phyloP scores from a whole-genome alignment of 2,888 invertebrate genomes.

The Melinaea menophilus region DNA sequence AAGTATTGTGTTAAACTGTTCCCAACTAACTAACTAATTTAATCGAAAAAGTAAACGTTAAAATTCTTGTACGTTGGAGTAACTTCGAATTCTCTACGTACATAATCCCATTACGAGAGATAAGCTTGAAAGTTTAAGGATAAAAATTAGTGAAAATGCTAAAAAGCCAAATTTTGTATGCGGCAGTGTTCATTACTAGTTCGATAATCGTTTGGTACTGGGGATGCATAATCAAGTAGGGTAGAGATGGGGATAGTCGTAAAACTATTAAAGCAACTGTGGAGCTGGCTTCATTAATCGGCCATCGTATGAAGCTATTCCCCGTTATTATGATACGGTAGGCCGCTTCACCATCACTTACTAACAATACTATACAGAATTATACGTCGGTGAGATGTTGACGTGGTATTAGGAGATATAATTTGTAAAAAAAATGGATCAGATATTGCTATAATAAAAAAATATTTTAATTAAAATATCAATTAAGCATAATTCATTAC shows the following conservation, averaged over 20 bases:
- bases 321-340: slow-evolving; percentile 61
- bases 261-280: slow-evolving; percentile 74
- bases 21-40: not conserved
- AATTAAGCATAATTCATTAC: too few relatives aligned
- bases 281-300: slow-evolving; percentile 74
- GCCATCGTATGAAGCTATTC: slow-evolving; percentile 72
- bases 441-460: too few relatives aligned
- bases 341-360: slow-evolving; percentile 42
- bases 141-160: slow-evolving; percentile 38
- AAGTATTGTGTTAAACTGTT: not conserved
- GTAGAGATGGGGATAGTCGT: slow-evolving; percentile 51
- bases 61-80: not conserved
- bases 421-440: not conserved
- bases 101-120: slow-evolving; percentile 20
- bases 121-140: slow-evolving; percentile 34
- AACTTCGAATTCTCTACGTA: slow-evolving; percentile 18
- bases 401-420: not conserved
- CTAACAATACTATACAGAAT: slow-evolving; percentile 4
- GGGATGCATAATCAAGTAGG: slow-evolving; percentile 74
- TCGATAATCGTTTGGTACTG: slow-evolving; percentile 72
- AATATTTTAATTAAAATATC: too few relatives aligned
- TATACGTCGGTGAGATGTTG: not conserved
- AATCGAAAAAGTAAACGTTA: slow-evolving; percentile 3
- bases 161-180: slow-evolving; percentile 48
- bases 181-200: slow-evolving; percentile 70